Percentiles rank a stretch among this genome's conserved stretches.
These are phyloP conservation scores for Spisula subtruncata DNA, from an alignment of 2,888 invertebrate genomes.

Conservation along the genomic window DNA sequence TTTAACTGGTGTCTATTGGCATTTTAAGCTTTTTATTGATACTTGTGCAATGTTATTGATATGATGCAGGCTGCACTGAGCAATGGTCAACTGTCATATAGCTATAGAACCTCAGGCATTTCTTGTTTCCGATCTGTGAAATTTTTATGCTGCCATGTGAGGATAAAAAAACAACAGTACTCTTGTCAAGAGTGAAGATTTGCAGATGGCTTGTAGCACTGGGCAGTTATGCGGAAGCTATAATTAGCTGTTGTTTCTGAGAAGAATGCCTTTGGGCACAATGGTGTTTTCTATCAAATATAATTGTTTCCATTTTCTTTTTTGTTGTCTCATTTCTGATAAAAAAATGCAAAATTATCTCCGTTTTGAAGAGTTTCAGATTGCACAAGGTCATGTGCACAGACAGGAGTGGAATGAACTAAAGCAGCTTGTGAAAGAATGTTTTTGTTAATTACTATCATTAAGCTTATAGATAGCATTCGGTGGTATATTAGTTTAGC, in stretches of 20 bases:
- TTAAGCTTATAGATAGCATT: too few species aligned
- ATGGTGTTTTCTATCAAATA: not conserved
- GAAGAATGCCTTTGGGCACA: not conserved
- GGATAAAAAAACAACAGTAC: not conserved
- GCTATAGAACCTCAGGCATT: too few species aligned
- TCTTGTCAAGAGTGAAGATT: not conserved
- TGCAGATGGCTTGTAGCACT: slow-evolving; percentile 7
- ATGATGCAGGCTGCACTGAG: too few species aligned
- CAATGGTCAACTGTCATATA: too few species aligned
- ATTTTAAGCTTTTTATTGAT: too few species aligned
- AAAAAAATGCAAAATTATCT: not conserved
- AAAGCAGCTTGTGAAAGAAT: not conserved
- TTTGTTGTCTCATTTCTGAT: not conserved
- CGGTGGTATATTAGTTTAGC: too few species aligned
- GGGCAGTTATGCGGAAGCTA: not conserved
- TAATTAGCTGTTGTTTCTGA: not conserved
- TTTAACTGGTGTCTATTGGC: too few species aligned
- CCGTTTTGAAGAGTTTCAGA: not conserved
- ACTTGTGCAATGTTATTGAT: too few species aligned
- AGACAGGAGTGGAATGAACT: not conserved
- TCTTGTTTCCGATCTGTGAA: not conserved
- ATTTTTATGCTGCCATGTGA: not conserved
- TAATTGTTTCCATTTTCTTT: not conserved
- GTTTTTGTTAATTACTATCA: not conserved
- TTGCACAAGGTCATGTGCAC: not conserved